A percentile compares a stretch with the other conserved stretches of the same genome.
Evolutionary conservation across 2,113 vertebrate genomes (phyloP).

Genomic region (Vulpes ferrilata): DNA sequence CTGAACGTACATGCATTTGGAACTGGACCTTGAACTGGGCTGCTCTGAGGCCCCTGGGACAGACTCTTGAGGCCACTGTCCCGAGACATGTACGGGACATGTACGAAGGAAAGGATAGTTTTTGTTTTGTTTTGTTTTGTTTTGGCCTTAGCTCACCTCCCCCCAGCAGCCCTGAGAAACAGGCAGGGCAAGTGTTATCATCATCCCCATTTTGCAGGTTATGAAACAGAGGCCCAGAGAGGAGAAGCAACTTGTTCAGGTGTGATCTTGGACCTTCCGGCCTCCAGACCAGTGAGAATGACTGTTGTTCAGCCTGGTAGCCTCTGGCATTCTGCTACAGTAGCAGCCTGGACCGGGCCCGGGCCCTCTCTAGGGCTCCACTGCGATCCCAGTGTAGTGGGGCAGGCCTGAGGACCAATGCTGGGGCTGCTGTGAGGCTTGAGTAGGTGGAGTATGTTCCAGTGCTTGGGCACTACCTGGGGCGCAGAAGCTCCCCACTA

Average conservation of each 20-base stretch:
- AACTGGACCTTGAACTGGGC: not conserved
- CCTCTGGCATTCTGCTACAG: not conserved
- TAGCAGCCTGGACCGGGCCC: not conserved
- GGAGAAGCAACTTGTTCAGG: not conserved
- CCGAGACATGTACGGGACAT: not conserved
- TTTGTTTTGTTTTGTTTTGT: not conserved
- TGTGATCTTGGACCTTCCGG: not conserved
- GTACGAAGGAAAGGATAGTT: not conserved
- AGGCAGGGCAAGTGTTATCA: not conserved
- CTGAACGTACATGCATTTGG: not conserved
- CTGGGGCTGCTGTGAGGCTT: not conserved
- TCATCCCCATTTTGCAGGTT: not conserved
- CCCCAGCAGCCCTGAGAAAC: not conserved
- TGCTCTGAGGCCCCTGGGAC: not conserved
- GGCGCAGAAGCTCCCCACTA: not conserved
- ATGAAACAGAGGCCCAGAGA: not conserved
- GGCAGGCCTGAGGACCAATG: not conserved
- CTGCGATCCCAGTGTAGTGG: fast-evolving
- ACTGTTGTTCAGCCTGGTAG: not conserved
- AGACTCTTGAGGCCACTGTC: not conserved
- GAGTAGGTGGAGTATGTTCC: not conserved
- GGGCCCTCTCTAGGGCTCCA: not conserved
- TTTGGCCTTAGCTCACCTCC: not conserved
- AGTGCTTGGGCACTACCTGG: not conserved
- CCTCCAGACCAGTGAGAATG: not conserved